Evolutionary conservation across 2,888 invertebrate species (phyloP).

Genomic region (Actias luna): DNA sequence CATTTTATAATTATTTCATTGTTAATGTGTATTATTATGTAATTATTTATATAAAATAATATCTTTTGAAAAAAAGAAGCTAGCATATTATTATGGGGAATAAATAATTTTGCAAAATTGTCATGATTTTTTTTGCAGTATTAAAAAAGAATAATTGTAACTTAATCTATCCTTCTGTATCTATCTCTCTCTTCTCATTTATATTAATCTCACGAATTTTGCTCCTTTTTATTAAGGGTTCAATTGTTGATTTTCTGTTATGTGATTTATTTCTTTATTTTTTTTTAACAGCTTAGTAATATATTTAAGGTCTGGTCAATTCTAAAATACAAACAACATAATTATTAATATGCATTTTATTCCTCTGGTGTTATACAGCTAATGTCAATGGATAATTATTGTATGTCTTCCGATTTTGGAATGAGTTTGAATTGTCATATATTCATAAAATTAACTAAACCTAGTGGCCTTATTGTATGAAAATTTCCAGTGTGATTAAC

Average conservation of each 20-base stretch:
- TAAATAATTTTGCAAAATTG: background rate
- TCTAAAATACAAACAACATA: background rate
- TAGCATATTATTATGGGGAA: background rate
- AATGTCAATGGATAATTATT: background rate
- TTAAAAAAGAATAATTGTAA: background rate
- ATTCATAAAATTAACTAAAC: slow-evolving; percentile 28
- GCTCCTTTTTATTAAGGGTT: background rate
- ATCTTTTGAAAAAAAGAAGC: background rate
- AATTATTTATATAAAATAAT: slow-evolving; percentile 52
- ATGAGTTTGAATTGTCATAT: slow-evolving; percentile 8
- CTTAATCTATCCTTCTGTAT: background rate
- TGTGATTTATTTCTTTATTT: background rate
- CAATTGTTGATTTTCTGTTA: background rate
- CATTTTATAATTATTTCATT: background rate
- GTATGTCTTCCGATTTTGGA: background rate
- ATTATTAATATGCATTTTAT: background rate
- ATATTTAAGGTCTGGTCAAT: background rate
- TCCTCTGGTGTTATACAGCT: background rate
- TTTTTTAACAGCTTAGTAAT: background rate
- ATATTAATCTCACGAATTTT: no score
- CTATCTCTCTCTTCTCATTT: no score
- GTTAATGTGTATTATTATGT: slow-evolving; percentile 67
- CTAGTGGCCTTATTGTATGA: slow-evolving; percentile 71
- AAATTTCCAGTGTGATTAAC: slow-evolving; percentile 74
- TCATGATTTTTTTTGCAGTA: background rate